Percentiles rank a stretch among this genome's conserved stretches.
Conservation (phyloP, 2,888 invertebrate species). For the Himalopsyche kuldschensis region DNA sequence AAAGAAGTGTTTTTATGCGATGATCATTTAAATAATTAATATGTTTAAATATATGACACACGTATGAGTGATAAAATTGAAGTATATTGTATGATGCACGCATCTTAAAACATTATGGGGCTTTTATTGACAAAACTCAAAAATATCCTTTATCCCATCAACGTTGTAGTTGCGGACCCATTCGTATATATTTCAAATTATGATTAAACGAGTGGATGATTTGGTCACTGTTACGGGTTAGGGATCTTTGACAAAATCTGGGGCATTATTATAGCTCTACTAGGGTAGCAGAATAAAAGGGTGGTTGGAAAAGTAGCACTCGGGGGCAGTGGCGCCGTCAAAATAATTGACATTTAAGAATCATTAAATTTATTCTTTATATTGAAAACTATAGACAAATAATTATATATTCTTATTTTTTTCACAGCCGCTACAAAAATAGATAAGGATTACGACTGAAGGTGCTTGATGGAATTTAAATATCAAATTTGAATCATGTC, state of each 20-base stretch:
- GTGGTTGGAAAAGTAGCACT: background rate
- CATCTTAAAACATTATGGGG: background rate
- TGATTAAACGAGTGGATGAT: slow-evolving; percentile 8
- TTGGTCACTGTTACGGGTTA: background rate
- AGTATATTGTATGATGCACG: background rate
- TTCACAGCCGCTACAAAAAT: no score
- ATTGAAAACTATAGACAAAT: no score
- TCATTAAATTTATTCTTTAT: no score
- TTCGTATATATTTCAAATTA: slow-evolving; percentile 12
- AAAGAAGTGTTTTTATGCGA: no score
- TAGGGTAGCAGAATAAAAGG: background rate
- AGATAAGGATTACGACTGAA: no score
- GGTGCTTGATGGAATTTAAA: no score
- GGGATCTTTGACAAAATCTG: slow-evolving; percentile 1
- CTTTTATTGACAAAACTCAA: background rate
- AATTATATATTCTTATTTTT: no score
- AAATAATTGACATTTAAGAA: no score
- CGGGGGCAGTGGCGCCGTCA: background rate
- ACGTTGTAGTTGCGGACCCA: background rate
- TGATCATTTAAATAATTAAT: no score
- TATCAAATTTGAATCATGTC: no score
- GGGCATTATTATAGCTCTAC: background rate
- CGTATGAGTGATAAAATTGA: background rate
- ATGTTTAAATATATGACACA: no score
- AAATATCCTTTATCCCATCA: background rate